Evolutionary conservation across 1,140 invertebrate genomes (phyloP).

Genomic region (Nautilus pompilius): DNA sequence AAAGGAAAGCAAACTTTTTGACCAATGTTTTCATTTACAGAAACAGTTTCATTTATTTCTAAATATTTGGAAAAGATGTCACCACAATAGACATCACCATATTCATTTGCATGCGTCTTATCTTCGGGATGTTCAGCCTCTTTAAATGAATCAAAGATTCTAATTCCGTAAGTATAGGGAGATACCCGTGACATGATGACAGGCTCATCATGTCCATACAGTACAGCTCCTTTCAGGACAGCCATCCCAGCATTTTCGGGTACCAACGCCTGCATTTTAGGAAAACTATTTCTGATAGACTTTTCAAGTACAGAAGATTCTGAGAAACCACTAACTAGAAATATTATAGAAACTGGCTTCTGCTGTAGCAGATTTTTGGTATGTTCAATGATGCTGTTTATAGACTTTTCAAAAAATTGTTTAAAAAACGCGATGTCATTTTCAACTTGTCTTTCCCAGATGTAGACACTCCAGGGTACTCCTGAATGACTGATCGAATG

Average conservation of each 20-base stretch:
- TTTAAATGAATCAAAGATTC: background rate
- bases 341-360: too few relatives aligned
- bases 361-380: background rate
- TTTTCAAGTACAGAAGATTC: too few relatives aligned
- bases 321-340: too few relatives aligned
- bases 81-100: too few relatives aligned
- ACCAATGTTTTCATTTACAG: too few relatives aligned
- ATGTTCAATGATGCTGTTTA: background rate
- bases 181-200: constrained; percentile 2
- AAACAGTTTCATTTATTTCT: too few relatives aligned
- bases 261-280: background rate
- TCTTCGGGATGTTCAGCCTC: background rate
- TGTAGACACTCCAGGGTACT: background rate
- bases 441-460: background rate
- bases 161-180: constrained; percentile 7
- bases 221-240: constrained; percentile 7
- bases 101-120: too few relatives aligned
- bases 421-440: background rate
- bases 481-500: background rate
- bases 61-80: too few relatives aligned
- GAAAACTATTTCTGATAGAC: background rate
- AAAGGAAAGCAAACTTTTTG: too few relatives aligned
- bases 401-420: constrained; percentile 5
- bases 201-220: constrained; percentile 4
- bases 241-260: constrained; percentile 2